These are phyloP conservation scores for Brenthis hecate DNA, from an alignment of 2,888 invertebrate genomes.

Conservation along the genomic window DNA sequence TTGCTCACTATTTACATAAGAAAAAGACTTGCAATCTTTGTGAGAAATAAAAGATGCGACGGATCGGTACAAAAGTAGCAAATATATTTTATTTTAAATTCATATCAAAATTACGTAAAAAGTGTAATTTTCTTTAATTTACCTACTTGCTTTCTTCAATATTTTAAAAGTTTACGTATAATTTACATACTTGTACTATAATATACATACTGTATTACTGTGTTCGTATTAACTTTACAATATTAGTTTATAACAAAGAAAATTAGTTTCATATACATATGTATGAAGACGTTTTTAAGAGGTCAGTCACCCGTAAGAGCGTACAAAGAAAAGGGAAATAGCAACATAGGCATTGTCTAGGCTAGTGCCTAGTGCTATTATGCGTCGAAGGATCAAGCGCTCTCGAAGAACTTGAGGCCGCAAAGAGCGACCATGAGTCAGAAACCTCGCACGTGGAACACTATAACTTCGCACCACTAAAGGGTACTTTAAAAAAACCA, in stretches of 20 bases:
- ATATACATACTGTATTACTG: too few relatives aligned
- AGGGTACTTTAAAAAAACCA: background rate
- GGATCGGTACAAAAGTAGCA: background rate
- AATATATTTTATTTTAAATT: background rate
- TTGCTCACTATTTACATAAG: slow-evolving; percentile 9
- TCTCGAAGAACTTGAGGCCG: slow-evolving; percentile 31
- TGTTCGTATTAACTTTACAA: too few relatives aligned
- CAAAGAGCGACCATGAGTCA: slow-evolving; percentile 18
- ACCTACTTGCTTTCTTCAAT: too few relatives aligned
- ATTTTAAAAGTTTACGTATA: too few relatives aligned
- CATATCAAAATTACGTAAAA: background rate
- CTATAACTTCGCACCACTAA: background rate
- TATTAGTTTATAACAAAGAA: too few relatives aligned
- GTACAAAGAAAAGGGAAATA: slow-evolving; percentile 21
- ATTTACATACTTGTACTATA: too few relatives aligned
- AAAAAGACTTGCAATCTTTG: slow-evolving; percentile 1
- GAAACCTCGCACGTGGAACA: slow-evolving; percentile 2
- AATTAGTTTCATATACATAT: background rate
- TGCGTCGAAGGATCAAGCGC: slow-evolving; percentile 33
- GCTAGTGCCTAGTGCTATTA: slow-evolving; percentile 28
- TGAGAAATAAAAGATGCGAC: background rate
- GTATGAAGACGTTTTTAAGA: background rate
- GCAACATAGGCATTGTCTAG: slow-evolving; percentile 34
- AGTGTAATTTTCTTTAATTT: background rate
- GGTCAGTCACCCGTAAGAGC: slow-evolving; percentile 17